Base-by-base conservation (phyloP, 2,113 vertebrate species). In the Paramormyrops kingsleyae region DNA sequence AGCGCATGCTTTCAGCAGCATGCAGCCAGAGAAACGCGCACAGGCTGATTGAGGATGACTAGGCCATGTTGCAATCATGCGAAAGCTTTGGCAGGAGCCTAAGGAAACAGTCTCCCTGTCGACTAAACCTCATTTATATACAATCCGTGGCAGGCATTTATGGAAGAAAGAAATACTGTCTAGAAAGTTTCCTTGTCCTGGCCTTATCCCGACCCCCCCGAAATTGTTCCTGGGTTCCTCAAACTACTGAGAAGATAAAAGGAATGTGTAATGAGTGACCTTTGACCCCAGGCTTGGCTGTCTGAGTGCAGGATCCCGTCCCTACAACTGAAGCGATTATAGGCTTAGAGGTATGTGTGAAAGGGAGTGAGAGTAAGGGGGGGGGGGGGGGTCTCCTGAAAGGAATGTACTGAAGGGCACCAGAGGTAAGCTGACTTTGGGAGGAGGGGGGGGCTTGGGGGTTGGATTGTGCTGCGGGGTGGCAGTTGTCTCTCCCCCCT, bases 161-260 rank as follows among this genome's bases (percentile, higher is more conserved):
- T 80, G 88, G 62, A 74, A 74, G 46, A 74, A 91, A 91, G 92
- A 93, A 90, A 89, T 92, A 89, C 93, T 91, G 92, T 92, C 92
- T 92, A 91, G 91, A 93, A 91, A 92, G 89, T 90, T 90, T 93
- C 92, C 91, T 93, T 88, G 88, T 91, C 91, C 93, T 92, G 91
- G 92, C 90, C 92, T 91, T 91, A 90, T 91, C 91, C 52, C 13
- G 3, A 8, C 8, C 90, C 4, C 15, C 70, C 12, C 5, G 7
- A 24, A 77, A 74, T 39, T 74, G 13, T 39, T 74, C 70, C 31
- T 39, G 27, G 12, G 70, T 17, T 77, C 35, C 70, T 39, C 70
- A 35, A 77, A 77, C 70, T 17, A 77, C 70, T 13, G 13, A 77
- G 35, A 77, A 39, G 5, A 77, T 7, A 35, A 35, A 77, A 77